Percentiles rank a stretch among this genome's conserved stretches.
Conservation (phyloP, 2,113 vertebrate species). For the Rhinogobius similis region DNA sequence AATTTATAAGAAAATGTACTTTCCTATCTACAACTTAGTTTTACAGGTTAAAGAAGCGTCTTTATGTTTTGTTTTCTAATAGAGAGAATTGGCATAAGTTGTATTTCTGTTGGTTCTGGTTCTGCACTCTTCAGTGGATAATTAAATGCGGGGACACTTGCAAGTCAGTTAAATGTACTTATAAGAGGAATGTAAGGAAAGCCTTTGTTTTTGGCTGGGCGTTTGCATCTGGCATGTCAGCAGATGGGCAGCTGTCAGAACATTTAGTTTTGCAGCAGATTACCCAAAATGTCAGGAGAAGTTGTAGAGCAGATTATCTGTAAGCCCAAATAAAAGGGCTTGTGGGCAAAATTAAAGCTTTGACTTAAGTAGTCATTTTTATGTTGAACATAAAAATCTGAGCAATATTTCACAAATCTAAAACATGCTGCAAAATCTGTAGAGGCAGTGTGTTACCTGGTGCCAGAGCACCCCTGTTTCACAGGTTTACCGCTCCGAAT, state of each 20-base stretch:
- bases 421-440: constrained; percentile 1
- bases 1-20: constrained; percentile 51
- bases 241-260: constrained; percentile 56
- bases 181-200: constrained; percentile 30
- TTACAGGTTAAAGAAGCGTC: constrained; percentile 49
- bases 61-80: constrained; percentile 40
- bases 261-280: constrained; percentile 24
- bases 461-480: constrained; percentile 57
- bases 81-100: constrained; percentile 52
- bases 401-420: constrained; percentile 26
- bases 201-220: constrained; percentile 26
- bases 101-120: constrained; percentile 56
- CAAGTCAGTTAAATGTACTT: constrained; percentile 38
- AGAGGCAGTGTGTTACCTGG: constrained; percentile 5
- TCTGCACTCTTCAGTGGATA: constrained; percentile 48
- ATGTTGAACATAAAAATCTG: constrained; percentile 49
- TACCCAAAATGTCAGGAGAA: constrained; percentile 35
- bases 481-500: constrained; percentile 5
- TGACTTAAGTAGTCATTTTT: constrained; percentile 57
- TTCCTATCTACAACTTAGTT: constrained; percentile 52
- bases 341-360: constrained; percentile 29
- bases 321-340: constrained; percentile 27
- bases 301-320: constrained; percentile 43
- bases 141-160: constrained; percentile 26
- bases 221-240: constrained; percentile 28